These are phyloP conservation scores for Holothuria glaberrima DNA, from an alignment of 35 echinoderm and acorn worm species.

Conservation along the genomic window DNA sequence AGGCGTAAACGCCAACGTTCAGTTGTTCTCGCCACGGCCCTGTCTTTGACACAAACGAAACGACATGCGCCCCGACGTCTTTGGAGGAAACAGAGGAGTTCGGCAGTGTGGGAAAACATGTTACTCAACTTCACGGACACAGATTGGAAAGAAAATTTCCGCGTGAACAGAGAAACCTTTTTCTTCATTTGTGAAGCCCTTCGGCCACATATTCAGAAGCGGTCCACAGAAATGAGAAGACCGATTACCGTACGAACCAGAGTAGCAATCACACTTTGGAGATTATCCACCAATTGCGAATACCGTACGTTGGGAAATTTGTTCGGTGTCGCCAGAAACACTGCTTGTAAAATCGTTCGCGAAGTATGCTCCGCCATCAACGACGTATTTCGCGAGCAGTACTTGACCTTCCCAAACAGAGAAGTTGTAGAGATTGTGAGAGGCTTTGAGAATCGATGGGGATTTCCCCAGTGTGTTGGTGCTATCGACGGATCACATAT, in stretches of 20 bases:
- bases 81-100: conserved; percentile 6
- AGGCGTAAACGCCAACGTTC: neutral
- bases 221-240: conserved; percentile 29
- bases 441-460: conserved; percentile 43
- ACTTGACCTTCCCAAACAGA: conserved; percentile 55
- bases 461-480: conserved; percentile 58
- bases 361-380: conserved; percentile 53
- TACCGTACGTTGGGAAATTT: conserved; percentile 64
- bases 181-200: conserved; percentile 49
- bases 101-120: conserved; percentile 19
- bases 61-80: neutral
- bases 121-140: conserved; percentile 32
- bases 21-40: neutral
- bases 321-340: conserved; percentile 72
- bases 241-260: conserved; percentile 43
- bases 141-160: conserved; percentile 68
- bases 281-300: conserved; percentile 55
- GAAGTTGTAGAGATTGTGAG: conserved; percentile 9
- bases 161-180: conserved; percentile 63
- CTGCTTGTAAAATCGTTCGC: conserved; percentile 53
- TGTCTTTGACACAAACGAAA: neutral
- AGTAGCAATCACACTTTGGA: conserved; percentile 67
- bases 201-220: neutral
- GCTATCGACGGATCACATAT: conserved; percentile 65
- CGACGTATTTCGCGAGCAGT: neutral